phyloP scores from a whole-genome alignment of 2,113 vertebrate genomes.

The Rhinolophus sinicus region DNA sequence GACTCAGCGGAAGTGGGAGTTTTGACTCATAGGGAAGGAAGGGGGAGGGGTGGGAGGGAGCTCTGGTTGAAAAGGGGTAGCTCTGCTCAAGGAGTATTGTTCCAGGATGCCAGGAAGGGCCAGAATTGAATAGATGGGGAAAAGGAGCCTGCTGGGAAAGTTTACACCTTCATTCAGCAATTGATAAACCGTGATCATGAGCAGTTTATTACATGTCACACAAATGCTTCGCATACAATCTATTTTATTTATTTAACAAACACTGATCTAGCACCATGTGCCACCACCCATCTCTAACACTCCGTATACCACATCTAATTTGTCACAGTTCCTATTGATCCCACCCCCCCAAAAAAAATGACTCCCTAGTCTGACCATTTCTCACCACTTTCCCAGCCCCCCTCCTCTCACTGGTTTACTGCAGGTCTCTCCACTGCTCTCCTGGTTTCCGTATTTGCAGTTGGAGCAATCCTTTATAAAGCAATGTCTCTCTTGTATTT shows the following conservation, averaged over 20 bases:
- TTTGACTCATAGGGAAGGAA: constrained; percentile 30
- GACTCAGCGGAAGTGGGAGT: constrained; percentile 31
- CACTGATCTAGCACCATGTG: not conserved
- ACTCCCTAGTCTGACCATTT: not conserved
- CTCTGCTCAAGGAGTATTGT: not conserved
- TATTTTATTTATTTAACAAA: not conserved
- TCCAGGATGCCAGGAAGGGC: not conserved
- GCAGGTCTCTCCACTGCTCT: rapidly evolving
- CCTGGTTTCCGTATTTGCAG: not conserved
- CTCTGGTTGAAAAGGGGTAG: not conserved
- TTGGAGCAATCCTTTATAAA: not conserved
- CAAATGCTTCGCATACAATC: not conserved
- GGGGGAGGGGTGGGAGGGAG: not conserved
- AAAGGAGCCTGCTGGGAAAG: not conserved
- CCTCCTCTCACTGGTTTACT: not conserved
- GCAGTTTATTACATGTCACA: not conserved
- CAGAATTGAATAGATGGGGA: not conserved
- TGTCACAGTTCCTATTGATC: not conserved
- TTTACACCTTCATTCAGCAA: not conserved
- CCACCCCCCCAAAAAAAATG: not conserved
- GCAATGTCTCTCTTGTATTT: not conserved
- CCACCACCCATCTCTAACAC: not conserved
- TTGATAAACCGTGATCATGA: not conserved
- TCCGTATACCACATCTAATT: not conserved
- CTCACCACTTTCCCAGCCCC: not conserved